Percentiles rank a stretch among this genome's conserved stretches.
phyloP scores from a whole-genome alignment of 2,888 invertebrate species.

The Lithophane semibrunnea region DNA sequence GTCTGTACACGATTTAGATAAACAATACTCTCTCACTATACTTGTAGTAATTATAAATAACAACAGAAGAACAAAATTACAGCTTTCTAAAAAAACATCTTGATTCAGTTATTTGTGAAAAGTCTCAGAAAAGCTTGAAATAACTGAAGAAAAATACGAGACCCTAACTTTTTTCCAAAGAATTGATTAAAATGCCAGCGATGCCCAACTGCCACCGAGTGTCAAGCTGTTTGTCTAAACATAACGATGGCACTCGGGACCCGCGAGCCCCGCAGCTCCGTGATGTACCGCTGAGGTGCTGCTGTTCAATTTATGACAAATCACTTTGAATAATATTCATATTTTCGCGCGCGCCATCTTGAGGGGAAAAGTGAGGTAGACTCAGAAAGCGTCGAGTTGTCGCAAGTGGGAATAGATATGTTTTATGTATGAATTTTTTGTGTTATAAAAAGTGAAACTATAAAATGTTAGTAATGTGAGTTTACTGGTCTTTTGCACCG shows the following conservation, averaged over 20 bases:
- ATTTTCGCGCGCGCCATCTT: constrained; percentile 69
- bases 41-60: not conserved
- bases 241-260: constrained; percentile 15
- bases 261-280: not conserved
- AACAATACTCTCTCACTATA: not conserved
- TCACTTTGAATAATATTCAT: constrained; percentile 85
- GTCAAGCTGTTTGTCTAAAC: constrained; percentile 48
- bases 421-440: not conserved
- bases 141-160: not conserved
- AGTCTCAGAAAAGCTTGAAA: not conserved
- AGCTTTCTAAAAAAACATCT: not conserved
- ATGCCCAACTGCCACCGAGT: not conserved
- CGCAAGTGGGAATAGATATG: not conserved
- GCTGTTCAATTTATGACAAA: constrained; percentile 83
- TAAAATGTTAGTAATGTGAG: not conserved
- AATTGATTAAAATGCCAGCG: constrained; percentile 6
- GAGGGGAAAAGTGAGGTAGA: constrained; percentile 49
- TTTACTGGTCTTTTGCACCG: no score
- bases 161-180: not conserved
- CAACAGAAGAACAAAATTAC: not conserved
- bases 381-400: constrained; percentile 22
- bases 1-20: no score
- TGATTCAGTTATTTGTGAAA: not conserved
- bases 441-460: not conserved
- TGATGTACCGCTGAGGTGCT: constrained; percentile 4